A percentile compares a stretch with the other conserved stretches of the same genome.
Conservation (phyloP, 1,140 invertebrate species). For the Sipha flava region DNA sequence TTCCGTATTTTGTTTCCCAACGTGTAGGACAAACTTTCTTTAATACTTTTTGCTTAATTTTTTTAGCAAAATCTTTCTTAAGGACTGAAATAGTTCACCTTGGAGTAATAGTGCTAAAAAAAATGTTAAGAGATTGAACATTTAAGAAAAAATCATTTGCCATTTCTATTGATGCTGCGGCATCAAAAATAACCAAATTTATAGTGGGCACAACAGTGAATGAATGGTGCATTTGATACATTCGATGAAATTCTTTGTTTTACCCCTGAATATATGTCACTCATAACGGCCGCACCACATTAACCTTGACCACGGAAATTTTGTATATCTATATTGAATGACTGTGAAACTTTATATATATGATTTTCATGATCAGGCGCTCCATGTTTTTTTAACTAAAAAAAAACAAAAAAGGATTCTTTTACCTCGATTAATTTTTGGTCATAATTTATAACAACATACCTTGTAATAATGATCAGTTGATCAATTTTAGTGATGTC, state of each 20-base stretch:
- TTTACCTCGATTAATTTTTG: no score
- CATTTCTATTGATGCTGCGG: neutral
- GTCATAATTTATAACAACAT: no score
- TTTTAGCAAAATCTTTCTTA: neutral
- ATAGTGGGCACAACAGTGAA: neutral
- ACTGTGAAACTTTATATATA: neutral
- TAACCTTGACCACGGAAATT: neutral
- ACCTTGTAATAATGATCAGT: no score
- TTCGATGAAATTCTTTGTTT: neutral
- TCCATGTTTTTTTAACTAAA: no score
- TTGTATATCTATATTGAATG: neutral
- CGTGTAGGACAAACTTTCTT: neutral
- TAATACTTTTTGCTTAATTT: neutral
- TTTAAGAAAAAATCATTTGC: neutral
- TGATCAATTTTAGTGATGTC: no score
- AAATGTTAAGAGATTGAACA: neutral
- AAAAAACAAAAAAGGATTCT: no score
- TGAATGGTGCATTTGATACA: neutral
- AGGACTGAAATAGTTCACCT: neutral
- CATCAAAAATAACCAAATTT: neutral
- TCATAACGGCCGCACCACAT: neutral
- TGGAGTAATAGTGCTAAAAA: neutral
- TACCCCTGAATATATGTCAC: neutral
- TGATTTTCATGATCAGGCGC: no score
- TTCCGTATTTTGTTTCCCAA: neutral